Evolutionary conservation across 2,888 invertebrate species (phyloP).

Genomic region (Dione vanillae): DNA sequence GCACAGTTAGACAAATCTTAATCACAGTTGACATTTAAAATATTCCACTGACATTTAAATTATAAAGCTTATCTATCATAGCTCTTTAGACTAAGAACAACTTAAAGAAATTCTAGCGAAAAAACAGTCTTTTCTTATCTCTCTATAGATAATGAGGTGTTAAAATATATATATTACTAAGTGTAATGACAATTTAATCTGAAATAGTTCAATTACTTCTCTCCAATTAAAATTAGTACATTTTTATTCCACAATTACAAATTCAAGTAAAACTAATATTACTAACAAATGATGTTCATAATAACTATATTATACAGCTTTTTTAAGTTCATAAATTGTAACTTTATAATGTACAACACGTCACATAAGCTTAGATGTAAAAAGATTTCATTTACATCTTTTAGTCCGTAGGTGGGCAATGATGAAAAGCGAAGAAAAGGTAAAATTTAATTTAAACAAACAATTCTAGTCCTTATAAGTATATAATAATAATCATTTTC

Average conservation of each 20-base stretch:
- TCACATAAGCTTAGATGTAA: conserved; percentile 6
- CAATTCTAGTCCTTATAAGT: neutral
- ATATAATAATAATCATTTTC: conserved; percentile 15
- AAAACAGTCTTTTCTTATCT: neutral
- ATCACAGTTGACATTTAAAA: neutral
- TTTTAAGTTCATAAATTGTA: neutral
- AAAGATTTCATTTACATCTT: conserved; percentile 23
- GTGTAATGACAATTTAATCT: neutral
- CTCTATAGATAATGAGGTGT: neutral
- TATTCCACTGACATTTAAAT: neutral
- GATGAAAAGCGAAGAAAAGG: conserved; percentile 15
- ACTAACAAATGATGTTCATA: too few species aligned
- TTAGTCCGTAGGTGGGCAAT: conserved; percentile 30
- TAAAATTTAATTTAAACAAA: neutral
- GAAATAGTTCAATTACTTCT: too few species aligned
- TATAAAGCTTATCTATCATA: neutral
- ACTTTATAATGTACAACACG: neutral
- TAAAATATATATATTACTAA: neutral
- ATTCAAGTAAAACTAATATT: too few species aligned
- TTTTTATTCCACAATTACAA: too few species aligned
- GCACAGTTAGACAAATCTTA: neutral
- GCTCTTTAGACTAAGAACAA: neutral
- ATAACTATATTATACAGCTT: too few species aligned
- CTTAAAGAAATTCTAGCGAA: neutral
- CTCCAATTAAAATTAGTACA: too few species aligned